A percentile compares a stretch with the other conserved stretches of the same genome.
Conservation (phyloP, 2,113 vertebrate species). For the Damaliscus lunatus region DNA sequence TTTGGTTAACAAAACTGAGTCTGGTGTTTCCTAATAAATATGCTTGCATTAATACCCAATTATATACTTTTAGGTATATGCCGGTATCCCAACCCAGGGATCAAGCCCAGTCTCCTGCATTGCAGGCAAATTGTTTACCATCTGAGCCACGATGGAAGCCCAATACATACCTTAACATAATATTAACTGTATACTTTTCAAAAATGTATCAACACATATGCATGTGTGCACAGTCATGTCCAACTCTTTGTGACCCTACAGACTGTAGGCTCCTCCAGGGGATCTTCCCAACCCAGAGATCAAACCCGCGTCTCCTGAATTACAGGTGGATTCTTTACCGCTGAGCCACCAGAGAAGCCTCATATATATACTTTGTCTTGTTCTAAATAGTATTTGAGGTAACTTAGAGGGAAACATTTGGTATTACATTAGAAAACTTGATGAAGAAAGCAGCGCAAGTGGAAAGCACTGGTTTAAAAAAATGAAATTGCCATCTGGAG, state of each 20-base stretch:
- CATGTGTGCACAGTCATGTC: not conserved
- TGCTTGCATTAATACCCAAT: not conserved
- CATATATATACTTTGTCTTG: not conserved
- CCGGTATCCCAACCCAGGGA: not conserved
- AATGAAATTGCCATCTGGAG: not conserved
- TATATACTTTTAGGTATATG: not conserved
- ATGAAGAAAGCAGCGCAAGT: not conserved
- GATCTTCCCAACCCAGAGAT: not conserved
- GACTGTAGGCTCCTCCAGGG: not conserved
- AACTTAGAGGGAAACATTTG: not conserved
- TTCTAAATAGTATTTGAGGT: not conserved
- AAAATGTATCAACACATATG: not conserved
- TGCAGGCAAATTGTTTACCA: not conserved
- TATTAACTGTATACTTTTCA: not conserved
- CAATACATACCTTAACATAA: not conserved
- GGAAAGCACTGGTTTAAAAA: not conserved
- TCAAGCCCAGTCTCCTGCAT: not conserved
- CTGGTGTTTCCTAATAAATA: not conserved
- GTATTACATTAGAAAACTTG: not conserved
- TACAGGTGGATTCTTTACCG: not conserved
- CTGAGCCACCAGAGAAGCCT: not conserved
- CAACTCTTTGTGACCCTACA: not conserved
- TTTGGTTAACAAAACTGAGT: not conserved
- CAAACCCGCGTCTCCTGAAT: accelerated
- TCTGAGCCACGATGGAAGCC: not conserved